Conservation (phyloP, 2,113 vertebrate genomes). For the Datnioides undecimradiatus region DNA sequence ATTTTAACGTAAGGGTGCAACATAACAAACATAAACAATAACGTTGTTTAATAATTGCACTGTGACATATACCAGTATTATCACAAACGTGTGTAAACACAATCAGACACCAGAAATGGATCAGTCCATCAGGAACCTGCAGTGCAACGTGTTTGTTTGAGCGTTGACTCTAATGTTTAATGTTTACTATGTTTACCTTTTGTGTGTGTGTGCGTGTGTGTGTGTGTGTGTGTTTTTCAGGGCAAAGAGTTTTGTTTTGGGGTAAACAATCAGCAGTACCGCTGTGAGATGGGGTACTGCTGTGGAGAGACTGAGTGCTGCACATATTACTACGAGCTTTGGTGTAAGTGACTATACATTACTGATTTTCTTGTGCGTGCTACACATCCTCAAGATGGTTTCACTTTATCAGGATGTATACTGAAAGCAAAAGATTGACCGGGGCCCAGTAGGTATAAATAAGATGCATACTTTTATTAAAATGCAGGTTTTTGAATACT, state of each 20-base stretch:
- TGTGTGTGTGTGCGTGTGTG: too few species aligned
- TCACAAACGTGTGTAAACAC: neutral
- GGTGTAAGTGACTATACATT: constrained; percentile 85
- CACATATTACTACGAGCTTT: constrained; percentile 89
- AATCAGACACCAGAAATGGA: neutral
- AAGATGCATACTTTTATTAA: too few species aligned
- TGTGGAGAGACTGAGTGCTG: constrained; percentile 89
- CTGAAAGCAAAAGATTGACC: neutral
- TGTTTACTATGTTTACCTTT: constrained; percentile 10
- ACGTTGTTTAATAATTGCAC: neutral
- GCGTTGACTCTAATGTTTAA: constrained; percentile 15
- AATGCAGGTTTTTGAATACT: too few species aligned
- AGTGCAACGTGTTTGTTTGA: constrained; percentile 15
- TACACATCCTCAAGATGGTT: neutral
- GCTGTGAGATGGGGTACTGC: constrained; percentile 89
- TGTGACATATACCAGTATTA: neutral
- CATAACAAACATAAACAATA: too few species aligned
- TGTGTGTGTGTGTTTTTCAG: constrained; percentile 78
- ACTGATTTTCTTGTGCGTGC: neutral
- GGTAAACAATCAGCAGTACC: constrained; percentile 87
- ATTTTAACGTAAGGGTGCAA: too few species aligned
- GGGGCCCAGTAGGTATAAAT: too few species aligned
- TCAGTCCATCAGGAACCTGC: neutral
- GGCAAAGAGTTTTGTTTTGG: constrained; percentile 87
- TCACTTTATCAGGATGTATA: neutral